Base-by-base conservation (phyloP, 2,797 vertebrate species). In the Gambusia yucatana region DNA sequence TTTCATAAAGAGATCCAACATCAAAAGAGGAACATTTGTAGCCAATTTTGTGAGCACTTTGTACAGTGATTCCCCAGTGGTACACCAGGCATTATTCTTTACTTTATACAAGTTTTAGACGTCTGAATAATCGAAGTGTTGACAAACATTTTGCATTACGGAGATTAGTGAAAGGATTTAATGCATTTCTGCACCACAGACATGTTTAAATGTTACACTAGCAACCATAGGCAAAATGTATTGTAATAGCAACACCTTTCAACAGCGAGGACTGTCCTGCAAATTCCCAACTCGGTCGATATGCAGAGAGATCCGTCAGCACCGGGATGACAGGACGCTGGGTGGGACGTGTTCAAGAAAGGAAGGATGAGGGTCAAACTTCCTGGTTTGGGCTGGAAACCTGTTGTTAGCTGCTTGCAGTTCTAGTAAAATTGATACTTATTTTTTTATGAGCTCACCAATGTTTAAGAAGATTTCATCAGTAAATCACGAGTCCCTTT, bases 1-100 rank as follows among this genome's bases (percentile, higher is more conserved):
- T 85, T 87, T 80, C 65, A 85, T 85, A 77, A 76, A 72, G 47
- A 39, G n/a, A 79, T 75, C 5, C 6, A 4, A 41, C 65, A 57
- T 75, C 57, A 20, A 30, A 78, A 65, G 36, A 67, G 36, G 61
- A 50, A 79, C 65, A 74, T 65, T 70, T 72, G 14, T 78, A 77
- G 67, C 52, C 65, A 30, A 14, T 65, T 11, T 67, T 67, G 17
- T 67, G 36, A 67, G 36, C 9, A 22, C 63, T 65, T 20, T 65
- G 2, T 39, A 39, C 63, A 41, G 36, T 39, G 3, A 67, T 41
- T 67, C 22, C 4, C 63, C 36, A 65, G 61, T 4, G 20, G 8
- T 41, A 11, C 63, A 63, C 33, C 17, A 33, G 16, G 6, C 2
- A 63, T 67, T 67, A 22, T 41, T 17, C 33, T 36, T 39, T 9